phyloP scores from a whole-genome alignment of 2,888 invertebrate species.

The Clostera curtula region DNA sequence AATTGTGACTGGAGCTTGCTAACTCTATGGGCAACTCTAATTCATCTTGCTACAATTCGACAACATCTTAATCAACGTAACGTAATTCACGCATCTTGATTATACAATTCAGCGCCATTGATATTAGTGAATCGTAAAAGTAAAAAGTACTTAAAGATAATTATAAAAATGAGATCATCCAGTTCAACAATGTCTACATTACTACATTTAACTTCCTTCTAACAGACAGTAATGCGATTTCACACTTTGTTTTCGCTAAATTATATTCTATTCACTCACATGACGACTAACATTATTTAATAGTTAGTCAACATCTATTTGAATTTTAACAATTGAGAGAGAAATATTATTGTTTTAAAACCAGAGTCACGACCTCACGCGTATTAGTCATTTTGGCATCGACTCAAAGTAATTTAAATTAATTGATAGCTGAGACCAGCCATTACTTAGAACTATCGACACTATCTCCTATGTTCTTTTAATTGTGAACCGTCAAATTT shows the following conservation, averaged over 20 bases:
- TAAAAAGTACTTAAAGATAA: too few species aligned
- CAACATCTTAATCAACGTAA: too few species aligned
- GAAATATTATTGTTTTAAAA: slow-evolving; percentile 53
- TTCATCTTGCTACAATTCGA: too few species aligned
- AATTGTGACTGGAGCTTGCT: too few species aligned
- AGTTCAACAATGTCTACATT: neutral
- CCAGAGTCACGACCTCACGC: slow-evolving; percentile 45
- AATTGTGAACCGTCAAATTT: slow-evolving; percentile 30
- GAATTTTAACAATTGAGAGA: slow-evolving; percentile 42
- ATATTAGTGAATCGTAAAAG: too few species aligned
- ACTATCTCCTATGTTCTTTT: slow-evolving; percentile 40
- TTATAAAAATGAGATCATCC: too few species aligned
- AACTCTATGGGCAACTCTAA: too few species aligned
- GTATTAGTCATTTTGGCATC: slow-evolving; percentile 68
- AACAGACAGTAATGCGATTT: slow-evolving; percentile 7
- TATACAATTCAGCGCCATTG: too few species aligned
- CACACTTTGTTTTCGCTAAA: slow-evolving; percentile 7
- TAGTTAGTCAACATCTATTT: slow-evolving; percentile 27
- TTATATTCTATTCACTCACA: slow-evolving; percentile 6
- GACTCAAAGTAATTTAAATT: slow-evolving; percentile 57
- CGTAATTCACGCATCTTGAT: too few species aligned
- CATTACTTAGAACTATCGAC: slow-evolving; percentile 55
- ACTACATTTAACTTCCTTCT: neutral
- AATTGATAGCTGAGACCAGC: slow-evolving; percentile 52
- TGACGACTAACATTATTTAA: slow-evolving; percentile 29